Percentiles rank a stretch among this genome's conserved stretches.
Conservation (phyloP, 1,140 invertebrate species). For the Drosophila ironensis region DNA sequence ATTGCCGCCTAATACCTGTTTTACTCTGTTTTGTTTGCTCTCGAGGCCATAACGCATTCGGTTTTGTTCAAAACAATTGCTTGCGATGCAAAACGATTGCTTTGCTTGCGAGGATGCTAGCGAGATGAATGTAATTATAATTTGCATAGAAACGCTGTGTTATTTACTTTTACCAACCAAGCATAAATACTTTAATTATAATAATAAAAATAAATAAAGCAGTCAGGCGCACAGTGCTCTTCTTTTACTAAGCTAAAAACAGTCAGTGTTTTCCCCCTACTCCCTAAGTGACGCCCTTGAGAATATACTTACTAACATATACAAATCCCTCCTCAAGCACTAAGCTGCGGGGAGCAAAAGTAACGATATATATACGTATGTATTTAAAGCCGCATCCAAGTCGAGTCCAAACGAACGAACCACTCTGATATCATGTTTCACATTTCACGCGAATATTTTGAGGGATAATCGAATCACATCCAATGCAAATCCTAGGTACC, state of each 20-base stretch:
- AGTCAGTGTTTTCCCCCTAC: neutral
- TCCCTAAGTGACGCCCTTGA: conserved; percentile 20
- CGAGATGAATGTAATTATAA: conserved; percentile 63
- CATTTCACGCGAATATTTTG: conserved; percentile 47
- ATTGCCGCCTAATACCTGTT: conserved; percentile 7
- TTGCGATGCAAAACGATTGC: conserved; percentile 24
- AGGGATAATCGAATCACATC: conserved; percentile 38
- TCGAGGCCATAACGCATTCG: conserved; percentile 61
- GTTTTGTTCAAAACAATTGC: conserved; percentile 39
- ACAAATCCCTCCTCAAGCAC: too few relatives aligned
- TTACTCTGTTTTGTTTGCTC: conserved; percentile 19
- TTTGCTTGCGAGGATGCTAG: too few relatives aligned
- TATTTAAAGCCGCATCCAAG: conserved; percentile 36
- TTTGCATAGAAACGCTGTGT: conserved; percentile 64
- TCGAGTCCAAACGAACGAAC: conserved; percentile 37
- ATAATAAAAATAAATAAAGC: conserved; percentile 27
- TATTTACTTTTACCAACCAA: conserved; percentile 70
- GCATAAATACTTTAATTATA: conserved; percentile 45
- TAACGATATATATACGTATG: conserved; percentile 3
- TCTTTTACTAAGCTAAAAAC: conserved; percentile 19
- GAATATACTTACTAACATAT: conserved; percentile 6
- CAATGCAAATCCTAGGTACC: conserved; percentile 76
- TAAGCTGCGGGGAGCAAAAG: neutral
- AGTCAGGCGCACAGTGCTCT: conserved; percentile 70
- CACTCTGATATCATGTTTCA: conserved; percentile 73